Evolutionary conservation across 2,797 vertebrate genomes (phyloP).

Genomic region (Darevskia nairensis): DNA sequence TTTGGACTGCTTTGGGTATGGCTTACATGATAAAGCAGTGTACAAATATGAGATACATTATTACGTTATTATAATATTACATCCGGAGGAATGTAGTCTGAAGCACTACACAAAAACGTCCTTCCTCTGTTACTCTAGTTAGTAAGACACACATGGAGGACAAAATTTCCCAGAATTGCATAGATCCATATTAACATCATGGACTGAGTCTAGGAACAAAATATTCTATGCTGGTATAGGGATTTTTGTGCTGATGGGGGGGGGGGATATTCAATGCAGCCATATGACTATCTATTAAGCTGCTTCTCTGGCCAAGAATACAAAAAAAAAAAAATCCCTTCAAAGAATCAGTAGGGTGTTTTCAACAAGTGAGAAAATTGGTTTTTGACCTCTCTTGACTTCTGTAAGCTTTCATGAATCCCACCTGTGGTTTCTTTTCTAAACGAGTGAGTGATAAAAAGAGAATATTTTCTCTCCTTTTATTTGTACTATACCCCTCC

Average conservation of each 20-base stretch:
- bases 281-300: slow-evolving; percentile 57
- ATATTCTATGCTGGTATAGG: slow-evolving; percentile 34
- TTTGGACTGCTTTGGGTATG: too few relatives aligned
- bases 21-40: too few relatives aligned
- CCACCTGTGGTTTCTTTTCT: slow-evolving; percentile 69
- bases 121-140: background rate
- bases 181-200: slow-evolving; percentile 31
- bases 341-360: slow-evolving; percentile 69
- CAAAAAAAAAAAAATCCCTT: slow-evolving; percentile 32
- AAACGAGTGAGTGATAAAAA: slow-evolving; percentile 68
- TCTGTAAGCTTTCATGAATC: slow-evolving; percentile 67
- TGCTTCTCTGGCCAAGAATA: slow-evolving; percentile 51
- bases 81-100: background rate
- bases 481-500: slow-evolving; percentile 62
- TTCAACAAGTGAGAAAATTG: slow-evolving; percentile 70
- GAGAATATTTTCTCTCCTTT: slow-evolving; percentile 62
- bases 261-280: slow-evolving; percentile 43
- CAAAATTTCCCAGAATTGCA: slow-evolving; percentile 10
- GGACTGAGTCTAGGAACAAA: slow-evolving; percentile 35
- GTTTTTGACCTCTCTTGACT: slow-evolving; percentile 71
- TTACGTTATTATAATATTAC: too few relatives aligned
- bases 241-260: slow-evolving; percentile 10
- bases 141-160: background rate
- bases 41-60: too few relatives aligned
- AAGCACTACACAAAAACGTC: slow-evolving; percentile 2